A percentile compares a stretch with the other conserved stretches of the same genome.
phyloP scores from a whole-genome alignment of 2,113 vertebrate genomes.

The Rhea americana region DNA sequence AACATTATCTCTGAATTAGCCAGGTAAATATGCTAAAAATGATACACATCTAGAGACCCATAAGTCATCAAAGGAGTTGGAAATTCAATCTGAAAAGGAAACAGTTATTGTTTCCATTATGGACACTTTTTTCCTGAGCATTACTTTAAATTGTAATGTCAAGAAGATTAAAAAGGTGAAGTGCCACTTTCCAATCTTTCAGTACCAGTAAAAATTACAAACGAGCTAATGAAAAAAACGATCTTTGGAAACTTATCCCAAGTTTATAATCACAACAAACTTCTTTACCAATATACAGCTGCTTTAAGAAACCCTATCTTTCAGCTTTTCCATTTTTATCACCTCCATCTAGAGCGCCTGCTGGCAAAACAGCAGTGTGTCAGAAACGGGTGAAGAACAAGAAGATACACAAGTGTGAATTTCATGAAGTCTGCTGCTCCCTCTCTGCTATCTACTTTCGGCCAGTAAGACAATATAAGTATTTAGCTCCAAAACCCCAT shows the following conservation, averaged over 20 bases:
- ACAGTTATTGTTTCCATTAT: constrained; percentile 18
- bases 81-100: not conserved
- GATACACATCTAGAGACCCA: not conserved
- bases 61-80: not conserved
- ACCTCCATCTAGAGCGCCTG: constrained; percentile 58
- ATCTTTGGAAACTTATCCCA: not conserved
- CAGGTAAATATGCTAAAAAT: constrained; percentile 23
- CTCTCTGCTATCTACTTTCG: constrained; percentile 47
- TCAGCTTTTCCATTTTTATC: constrained; percentile 70
- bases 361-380: constrained; percentile 70
- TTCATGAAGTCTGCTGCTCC: constrained; percentile 58
- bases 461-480: constrained; percentile 68
- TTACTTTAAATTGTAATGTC: not conserved
- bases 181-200: not conserved
- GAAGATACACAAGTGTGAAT: constrained; percentile 67
- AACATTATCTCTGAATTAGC: constrained; percentile 13
- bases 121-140: not conserved
- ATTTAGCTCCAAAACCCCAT: constrained; percentile 63
- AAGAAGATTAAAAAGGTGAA: constrained; percentile 25
- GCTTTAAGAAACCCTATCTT: constrained; percentile 63
- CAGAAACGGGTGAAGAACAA: constrained; percentile 60
- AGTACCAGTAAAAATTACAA: not conserved
- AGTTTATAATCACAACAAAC: not conserved
- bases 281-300: not conserved
- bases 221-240: not conserved